Conservation (phyloP, 2,888 invertebrate genomes). For the Lasioglossum malachurum region DNA sequence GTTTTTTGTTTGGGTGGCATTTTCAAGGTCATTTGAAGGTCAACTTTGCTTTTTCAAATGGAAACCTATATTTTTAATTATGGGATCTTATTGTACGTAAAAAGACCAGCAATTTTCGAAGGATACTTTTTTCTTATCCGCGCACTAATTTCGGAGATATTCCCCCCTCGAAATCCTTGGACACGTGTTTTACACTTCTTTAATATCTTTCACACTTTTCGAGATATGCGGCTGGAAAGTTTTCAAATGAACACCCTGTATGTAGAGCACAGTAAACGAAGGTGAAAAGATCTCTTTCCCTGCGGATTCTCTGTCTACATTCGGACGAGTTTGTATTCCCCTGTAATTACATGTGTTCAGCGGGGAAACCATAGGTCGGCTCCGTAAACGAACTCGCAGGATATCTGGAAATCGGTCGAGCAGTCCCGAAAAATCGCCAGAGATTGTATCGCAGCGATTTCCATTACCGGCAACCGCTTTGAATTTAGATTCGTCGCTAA, state of each 20-base stretch:
- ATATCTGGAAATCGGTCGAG: neutral
- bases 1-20: no score
- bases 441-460: slow-evolving; percentile 32
- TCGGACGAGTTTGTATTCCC: neutral
- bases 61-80: no score
- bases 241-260: neutral
- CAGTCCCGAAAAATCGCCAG: slow-evolving; percentile 28
- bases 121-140: no score
- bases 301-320: neutral
- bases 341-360: slow-evolving; percentile 11
- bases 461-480: slow-evolving; percentile 35
- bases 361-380: neutral
- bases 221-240: no score
- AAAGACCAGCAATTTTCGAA: no score
- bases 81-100: no score
- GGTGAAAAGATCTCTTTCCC: neutral
- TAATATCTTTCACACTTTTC: no score
- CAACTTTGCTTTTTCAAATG: no score
- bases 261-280: neutral
- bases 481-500: slow-evolving; percentile 48
- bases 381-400: neutral
- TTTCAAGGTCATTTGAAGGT: no score
- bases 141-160: no score
- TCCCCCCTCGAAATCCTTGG: no score
- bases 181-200: no score